These are phyloP conservation scores for Brachirus orientalis DNA, from an alignment of 2,113 vertebrate genomes.

Conservation along the genomic window DNA sequence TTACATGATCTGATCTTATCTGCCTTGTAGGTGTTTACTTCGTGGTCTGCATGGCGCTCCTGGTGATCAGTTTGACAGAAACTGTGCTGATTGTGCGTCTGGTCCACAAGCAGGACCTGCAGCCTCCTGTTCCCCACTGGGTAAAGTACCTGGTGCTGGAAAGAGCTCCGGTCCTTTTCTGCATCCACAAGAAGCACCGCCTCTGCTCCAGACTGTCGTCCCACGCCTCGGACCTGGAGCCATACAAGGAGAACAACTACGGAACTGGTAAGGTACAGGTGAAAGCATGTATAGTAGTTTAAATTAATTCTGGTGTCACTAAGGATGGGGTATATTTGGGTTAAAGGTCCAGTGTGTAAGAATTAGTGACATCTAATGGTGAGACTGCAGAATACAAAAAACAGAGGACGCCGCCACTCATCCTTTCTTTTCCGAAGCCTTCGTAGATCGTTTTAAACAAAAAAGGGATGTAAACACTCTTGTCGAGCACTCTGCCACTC, in stretches of 20 bases:
- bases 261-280: constrained; percentile 61
- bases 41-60: constrained; percentile 96
- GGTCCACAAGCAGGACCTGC: constrained; percentile 95
- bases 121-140: constrained; percentile 90
- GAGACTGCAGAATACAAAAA: no score
- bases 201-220: constrained; percentile 70
- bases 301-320: no score
- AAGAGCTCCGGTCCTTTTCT: constrained; percentile 84
- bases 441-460: no score
- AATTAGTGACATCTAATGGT: no score
- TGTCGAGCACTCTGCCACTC: no score
- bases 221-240: constrained; percentile 68
- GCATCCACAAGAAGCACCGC: constrained; percentile 82
- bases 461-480: no score
- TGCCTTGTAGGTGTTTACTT: constrained; percentile 89
- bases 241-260: constrained; percentile 78
- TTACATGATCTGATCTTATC: background rate
- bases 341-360: no score
- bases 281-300: background rate
- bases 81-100: constrained; percentile 94
- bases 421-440: no score
- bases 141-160: constrained; percentile 88
- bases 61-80: constrained; percentile 94
- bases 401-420: no score
- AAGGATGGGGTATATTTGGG: no score